These are phyloP conservation scores for Baronia brevicornis DNA, from an alignment of 2,888 invertebrate genomes.

Conservation along the genomic window DNA sequence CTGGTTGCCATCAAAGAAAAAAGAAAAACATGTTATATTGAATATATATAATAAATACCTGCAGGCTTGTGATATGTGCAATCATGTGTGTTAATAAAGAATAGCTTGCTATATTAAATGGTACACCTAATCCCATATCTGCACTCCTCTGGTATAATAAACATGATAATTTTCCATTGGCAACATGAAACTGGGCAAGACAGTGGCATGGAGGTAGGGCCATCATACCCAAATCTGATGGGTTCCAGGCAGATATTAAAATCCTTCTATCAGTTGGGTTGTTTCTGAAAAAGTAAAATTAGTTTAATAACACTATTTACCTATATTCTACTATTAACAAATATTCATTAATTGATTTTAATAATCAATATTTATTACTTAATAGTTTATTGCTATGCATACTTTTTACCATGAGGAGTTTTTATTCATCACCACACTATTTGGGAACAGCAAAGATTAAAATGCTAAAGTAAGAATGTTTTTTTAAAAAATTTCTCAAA, in stretches of 20 bases:
- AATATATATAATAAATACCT: conserved; percentile 70
- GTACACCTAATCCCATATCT: conserved; percentile 98
- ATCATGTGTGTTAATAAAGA: conserved; percentile 95
- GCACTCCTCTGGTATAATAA: conserved; percentile 97
- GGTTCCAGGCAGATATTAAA: conserved; percentile 97
- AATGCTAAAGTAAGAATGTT: conserved; percentile 1
- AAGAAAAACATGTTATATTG: neutral
- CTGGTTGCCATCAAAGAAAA: too few relatives aligned
- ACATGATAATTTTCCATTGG: conserved; percentile 88
- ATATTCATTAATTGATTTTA: too few relatives aligned
- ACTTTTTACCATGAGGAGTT: too few relatives aligned
- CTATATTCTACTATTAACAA: too few relatives aligned
- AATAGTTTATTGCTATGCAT: too few relatives aligned
- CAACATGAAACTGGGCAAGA: conserved; percentile 95
- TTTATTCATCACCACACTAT: too few relatives aligned
- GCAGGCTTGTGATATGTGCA: conserved; percentile 93
- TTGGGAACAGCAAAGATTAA: neutral
- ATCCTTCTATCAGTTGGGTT: conserved; percentile 93
- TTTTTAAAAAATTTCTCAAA: conserved; percentile 1
- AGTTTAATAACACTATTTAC: too few relatives aligned
- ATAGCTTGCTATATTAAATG: conserved; percentile 98
- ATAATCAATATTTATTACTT: too few relatives aligned
- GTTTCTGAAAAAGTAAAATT: conserved; percentile 44
- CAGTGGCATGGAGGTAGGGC: conserved; percentile 98
- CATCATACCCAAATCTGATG: conserved; percentile 90